Evolutionary conservation across 2,888 invertebrate genomes (phyloP).

Genomic region (Fabriciana adippe): DNA sequence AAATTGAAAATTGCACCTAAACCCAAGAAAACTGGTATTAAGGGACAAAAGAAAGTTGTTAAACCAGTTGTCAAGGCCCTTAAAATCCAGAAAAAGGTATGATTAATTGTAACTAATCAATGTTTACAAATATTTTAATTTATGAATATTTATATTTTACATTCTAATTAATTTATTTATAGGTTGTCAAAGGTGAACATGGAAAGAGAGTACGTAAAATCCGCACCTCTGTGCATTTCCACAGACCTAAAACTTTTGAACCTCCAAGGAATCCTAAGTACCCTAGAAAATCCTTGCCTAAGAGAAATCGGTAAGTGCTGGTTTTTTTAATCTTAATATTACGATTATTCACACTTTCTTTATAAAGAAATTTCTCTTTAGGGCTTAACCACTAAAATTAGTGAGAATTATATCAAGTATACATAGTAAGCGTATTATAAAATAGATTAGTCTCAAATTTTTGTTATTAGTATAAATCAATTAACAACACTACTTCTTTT

Average conservation of each 20-base stretch:
- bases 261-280: conserved; percentile 96
- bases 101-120: conserved; percentile 22
- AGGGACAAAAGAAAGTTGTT: conserved; percentile 79
- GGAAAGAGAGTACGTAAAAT: conserved; percentile 94
- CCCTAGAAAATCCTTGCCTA: conserved; percentile 96
- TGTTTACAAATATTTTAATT: not conserved
- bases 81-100: conserved; percentile 92
- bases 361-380: no score
- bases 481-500: no score
- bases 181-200: conserved; percentile 95
- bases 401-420: no score
- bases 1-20: conserved; percentile 80
- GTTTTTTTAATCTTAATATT: not conserved
- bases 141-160: not conserved
- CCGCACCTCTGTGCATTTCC: conserved; percentile 97
- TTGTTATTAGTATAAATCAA: no score
- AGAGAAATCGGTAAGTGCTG: conserved; percentile 89
- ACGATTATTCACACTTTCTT: no score
- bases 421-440: no score
- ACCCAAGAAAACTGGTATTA: conserved; percentile 81
- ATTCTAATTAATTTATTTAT: conserved; percentile 43
- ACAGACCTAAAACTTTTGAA: conserved; percentile 95
- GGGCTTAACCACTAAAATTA: no score
- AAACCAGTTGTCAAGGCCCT: conserved; percentile 89
- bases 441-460: no score